Evolutionary conservation across 2,113 vertebrate genomes (phyloP).

Genomic region (Zeus faber): DNA sequence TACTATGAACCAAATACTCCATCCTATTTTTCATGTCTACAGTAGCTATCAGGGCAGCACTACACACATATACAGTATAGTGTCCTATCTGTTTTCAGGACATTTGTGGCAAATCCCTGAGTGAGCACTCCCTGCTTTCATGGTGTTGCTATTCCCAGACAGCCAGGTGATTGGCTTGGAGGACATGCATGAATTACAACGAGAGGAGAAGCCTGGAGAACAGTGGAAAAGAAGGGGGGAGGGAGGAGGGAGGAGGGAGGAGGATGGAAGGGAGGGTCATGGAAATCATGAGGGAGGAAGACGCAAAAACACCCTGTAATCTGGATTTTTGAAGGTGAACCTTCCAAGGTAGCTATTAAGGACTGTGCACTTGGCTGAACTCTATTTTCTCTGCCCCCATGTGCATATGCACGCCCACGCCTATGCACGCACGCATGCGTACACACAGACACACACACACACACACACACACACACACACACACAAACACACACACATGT

Average conservation of each 20-base stretch:
- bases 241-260: slow-evolving; percentile 15
- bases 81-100: slow-evolving; percentile 2
- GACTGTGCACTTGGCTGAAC: slow-evolving; percentile 32
- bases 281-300: slow-evolving; percentile 25
- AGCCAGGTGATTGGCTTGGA: slow-evolving; percentile 34
- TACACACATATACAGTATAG: background rate
- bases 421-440: background rate
- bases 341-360: slow-evolving; percentile 35
- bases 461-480: background rate
- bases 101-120: background rate
- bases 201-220: slow-evolving; percentile 11
- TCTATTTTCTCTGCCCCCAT: slow-evolving; percentile 15
- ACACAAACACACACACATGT: background rate
- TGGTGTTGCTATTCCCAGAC: slow-evolving; percentile 29
- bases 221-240: slow-evolving; percentile 17
- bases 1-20: background rate
- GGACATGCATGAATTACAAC: slow-evolving; percentile 45
- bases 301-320: slow-evolving; percentile 28
- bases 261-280: background rate
- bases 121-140: slow-evolving; percentile 22
- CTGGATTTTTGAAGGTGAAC: slow-evolving; percentile 57
- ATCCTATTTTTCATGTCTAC: too few species aligned
- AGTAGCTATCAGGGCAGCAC: too few species aligned
- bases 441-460: background rate
- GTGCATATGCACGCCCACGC: background rate